Conservation (phyloP, 2,113 vertebrate species). For the Ciconia maguari region DNA sequence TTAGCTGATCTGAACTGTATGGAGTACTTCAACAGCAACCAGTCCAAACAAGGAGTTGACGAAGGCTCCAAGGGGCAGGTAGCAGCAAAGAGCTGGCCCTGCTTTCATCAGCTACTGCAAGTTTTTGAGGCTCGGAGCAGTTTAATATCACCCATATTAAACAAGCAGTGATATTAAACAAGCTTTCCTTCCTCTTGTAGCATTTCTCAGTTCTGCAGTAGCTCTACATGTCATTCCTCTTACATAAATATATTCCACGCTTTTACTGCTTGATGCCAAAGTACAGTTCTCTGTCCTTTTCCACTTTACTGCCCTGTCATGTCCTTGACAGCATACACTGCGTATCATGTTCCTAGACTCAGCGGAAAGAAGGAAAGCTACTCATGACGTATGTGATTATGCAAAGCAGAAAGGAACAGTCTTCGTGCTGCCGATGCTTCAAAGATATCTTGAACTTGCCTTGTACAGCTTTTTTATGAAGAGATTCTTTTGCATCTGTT, state of each 20-base stretch:
- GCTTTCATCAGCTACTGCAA: neutral
- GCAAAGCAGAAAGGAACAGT: neutral
- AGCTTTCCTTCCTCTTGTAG: neutral
- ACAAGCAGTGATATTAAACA: neutral
- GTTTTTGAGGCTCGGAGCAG: neutral
- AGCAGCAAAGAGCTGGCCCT: neutral
- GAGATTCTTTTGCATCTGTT: neutral
- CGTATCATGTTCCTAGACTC: neutral
- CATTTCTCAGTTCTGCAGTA: neutral
- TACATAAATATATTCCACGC: accelerated
- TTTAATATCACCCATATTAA: neutral
- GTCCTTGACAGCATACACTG: neutral
- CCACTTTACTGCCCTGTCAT: neutral
- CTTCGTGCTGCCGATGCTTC: neutral
- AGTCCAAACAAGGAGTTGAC: neutral
- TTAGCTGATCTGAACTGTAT: neutral
- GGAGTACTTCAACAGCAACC: neutral
- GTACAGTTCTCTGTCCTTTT: neutral
- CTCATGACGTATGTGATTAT: neutral
- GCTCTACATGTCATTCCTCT: accelerated
- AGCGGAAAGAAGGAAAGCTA: neutral
- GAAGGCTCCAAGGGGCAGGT: neutral
- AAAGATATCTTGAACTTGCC: neutral
- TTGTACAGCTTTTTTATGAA: neutral
- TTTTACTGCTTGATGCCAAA: neutral